Percentiles rank a stretch among this genome's conserved stretches.
These are phyloP conservation scores for Bombus confusus DNA, from an alignment of 1,140 invertebrate genomes.

Conservation along the genomic window DNA sequence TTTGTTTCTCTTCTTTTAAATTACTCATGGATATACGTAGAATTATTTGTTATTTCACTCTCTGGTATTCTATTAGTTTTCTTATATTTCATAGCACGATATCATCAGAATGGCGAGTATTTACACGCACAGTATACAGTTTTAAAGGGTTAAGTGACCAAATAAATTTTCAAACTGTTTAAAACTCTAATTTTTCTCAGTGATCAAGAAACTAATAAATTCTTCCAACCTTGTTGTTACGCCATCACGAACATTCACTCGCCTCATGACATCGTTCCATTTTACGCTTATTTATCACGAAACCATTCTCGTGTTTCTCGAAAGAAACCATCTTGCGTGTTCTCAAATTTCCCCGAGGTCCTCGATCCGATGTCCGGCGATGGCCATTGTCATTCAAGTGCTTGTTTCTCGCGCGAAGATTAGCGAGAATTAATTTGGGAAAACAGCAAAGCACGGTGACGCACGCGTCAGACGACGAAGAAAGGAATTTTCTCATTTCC, in stretches of 20 bases:
- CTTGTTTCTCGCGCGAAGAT: background rate
- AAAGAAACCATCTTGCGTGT: background rate
- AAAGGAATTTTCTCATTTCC: constrained; percentile 54
- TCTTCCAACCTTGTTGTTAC: background rate
- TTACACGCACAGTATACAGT: no score
- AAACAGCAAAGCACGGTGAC: background rate
- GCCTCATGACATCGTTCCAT: background rate
- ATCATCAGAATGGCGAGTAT: no score
- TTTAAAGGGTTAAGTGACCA: no score
- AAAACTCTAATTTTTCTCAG: background rate
- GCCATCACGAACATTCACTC: background rate
- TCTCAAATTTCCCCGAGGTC: background rate
- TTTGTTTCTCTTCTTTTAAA: no score
- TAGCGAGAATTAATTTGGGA: constrained; percentile 11
- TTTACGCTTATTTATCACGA: constrained; percentile 2
- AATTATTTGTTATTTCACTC: no score
- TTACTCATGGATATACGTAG: no score
- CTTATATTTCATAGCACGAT: no score
- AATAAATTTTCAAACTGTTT: no score
- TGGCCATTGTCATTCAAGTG: background rate
- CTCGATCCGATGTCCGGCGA: background rate
- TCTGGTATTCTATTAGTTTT: no score
- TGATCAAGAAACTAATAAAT: background rate
- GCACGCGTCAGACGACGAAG: constrained; percentile 1
- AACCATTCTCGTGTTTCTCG: no score